Evolutionary conservation across 2,113 vertebrate species (phyloP), one percentile per base, ranked within the genome.

Genomic region (Lamprologus sp.): DNA sequence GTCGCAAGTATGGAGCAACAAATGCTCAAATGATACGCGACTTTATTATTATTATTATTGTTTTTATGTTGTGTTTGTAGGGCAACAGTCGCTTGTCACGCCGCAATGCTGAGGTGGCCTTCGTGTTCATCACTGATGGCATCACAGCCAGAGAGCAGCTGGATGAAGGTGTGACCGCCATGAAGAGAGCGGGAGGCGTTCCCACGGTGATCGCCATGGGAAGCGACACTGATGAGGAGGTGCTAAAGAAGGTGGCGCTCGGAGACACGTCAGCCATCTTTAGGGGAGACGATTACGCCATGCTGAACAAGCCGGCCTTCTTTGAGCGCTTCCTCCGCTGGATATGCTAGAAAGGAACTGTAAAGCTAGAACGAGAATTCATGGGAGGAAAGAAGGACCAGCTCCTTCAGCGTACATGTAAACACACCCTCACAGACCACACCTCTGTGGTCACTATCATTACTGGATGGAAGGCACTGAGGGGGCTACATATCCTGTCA

Each of bases 51-150:
- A 26, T 55, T 26, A 12, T 47, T 47, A 17, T 42, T 54, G 6
- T 6, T 17, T 42, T 56, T 40, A 81, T 77, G 37, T 83, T 88
- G 58, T 87, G 28, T 85, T 80, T 86, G 23, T 55, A 92, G 53
- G 47, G 81, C 70, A 79, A 28, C 21, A 68, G 9, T 1, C 94
- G 92, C 2, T 70, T 92, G 70, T 88, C 91, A 13, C 96, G 96
- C 14, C 96, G 97, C 53, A 97, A 98, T 0, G 97, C 99, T 0
- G 99, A 99, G 96, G 96, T 99, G 85, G 94, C 98, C 37, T 99
- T 99, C 0, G 93, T 99, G 79, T 99, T 99, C 94, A 97, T 99
- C 96, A 99, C 98, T 0, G 98, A 99, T 0, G 98, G 98, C 53
- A 95, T 98, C 93, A 99, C 98, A 0, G 94, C 97, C 63, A 95